Conservation (phyloP, 1,140 invertebrate species). For the Euborellia annulipes region DNA sequence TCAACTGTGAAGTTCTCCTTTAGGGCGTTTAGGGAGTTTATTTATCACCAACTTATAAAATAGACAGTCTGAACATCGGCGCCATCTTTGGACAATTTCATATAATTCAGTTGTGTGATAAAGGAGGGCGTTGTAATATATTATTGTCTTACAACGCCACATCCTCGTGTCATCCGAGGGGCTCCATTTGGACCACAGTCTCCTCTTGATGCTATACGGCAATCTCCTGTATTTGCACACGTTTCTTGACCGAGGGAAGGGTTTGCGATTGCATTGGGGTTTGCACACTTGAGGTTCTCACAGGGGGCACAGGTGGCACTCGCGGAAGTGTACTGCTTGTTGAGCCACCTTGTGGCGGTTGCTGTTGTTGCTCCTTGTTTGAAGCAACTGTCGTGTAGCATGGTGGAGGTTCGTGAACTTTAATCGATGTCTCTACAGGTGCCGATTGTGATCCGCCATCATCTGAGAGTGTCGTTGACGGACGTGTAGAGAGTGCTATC, state of each 20-base stretch:
- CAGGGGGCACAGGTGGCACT: constrained; percentile 29
- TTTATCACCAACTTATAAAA: no score
- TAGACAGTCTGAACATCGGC: no score
- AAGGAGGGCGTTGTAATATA: no score
- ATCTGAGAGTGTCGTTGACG: neutral
- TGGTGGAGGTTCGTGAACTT: constrained; percentile 28
- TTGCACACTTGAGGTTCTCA: constrained; percentile 25
- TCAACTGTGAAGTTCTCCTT: no score
- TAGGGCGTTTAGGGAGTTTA: no score
- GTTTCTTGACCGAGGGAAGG: constrained; percentile 35
- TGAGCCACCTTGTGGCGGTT: constrained; percentile 3
- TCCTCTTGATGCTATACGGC: constrained; percentile 39
- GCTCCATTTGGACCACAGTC: neutral
- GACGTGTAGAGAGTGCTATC: neutral
- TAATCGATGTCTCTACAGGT: constrained; percentile 21
- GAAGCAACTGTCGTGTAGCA: constrained; percentile 15
- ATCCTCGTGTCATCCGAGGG: no score
- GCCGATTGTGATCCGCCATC: neutral
- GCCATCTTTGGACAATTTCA: no score
- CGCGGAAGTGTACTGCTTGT: constrained; percentile 6
- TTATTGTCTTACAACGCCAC: no score
- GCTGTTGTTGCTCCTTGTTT: constrained; percentile 19
- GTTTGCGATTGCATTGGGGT: constrained; percentile 18
- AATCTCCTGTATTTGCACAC: constrained; percentile 48
- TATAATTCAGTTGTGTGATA: no score